These are phyloP conservation scores for Mactra quadrangularis DNA, from an alignment of 1,140 invertebrate species.

Conservation along the genomic window DNA sequence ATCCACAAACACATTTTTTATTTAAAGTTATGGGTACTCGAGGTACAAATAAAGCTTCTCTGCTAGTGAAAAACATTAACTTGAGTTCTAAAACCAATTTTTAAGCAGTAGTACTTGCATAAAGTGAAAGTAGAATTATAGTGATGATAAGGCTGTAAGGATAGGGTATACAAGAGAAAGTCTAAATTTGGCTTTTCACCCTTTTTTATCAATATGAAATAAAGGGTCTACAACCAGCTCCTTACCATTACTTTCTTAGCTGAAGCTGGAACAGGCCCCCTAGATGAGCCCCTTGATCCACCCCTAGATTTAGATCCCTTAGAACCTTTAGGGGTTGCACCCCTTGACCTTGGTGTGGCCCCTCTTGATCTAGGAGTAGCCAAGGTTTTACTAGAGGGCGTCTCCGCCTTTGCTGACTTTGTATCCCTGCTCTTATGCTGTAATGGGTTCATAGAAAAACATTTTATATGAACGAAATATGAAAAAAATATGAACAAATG, in stretches of 20 bases:
- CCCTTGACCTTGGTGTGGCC: constrained; percentile 14
- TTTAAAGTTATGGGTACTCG: too few species aligned
- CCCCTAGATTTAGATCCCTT: background rate
- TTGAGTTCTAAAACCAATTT: too few species aligned
- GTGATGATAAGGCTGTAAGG: background rate
- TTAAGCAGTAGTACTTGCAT: too few species aligned
- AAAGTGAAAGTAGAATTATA: too few species aligned
- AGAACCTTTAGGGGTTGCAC: constrained; percentile 25
- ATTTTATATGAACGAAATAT: too few species aligned
- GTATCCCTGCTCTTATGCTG: constrained; percentile 11
- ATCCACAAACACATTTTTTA: too few species aligned
- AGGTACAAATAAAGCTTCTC: too few species aligned
- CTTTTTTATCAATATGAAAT: background rate
- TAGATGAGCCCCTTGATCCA: constrained; percentile 3
- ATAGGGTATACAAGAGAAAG: background rate
- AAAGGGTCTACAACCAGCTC: background rate
- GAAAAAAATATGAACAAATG: too few species aligned
- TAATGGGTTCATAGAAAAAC: constrained; percentile 8
- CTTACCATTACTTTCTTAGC: constrained; percentile 39
- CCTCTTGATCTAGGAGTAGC: constrained; percentile 22
- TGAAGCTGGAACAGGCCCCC: constrained; percentile 12
- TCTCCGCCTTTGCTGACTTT: constrained; percentile 7
- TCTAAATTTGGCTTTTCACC: background rate
- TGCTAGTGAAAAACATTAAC: too few species aligned
- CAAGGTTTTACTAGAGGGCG: background rate